Evolutionary conservation across 1,140 invertebrate genomes (phyloP).

Genomic region (Drosophila subobscura): DNA sequence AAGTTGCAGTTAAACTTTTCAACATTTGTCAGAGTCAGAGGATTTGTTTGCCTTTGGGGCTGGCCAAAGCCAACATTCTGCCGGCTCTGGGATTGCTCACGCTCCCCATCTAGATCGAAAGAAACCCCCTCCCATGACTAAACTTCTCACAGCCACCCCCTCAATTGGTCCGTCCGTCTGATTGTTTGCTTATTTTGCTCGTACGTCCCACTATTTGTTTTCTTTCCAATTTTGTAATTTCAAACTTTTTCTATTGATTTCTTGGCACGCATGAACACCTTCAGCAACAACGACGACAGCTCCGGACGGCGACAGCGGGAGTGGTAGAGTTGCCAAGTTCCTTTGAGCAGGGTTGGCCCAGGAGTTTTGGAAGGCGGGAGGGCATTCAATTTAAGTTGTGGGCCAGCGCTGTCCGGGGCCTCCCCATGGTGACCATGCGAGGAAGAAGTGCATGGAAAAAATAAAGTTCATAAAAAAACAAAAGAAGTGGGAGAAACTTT

Average conservation of each 20-base stretch:
- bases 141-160: slow-evolving; percentile 26
- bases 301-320: slow-evolving; percentile 38
- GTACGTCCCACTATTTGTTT: slow-evolving; percentile 75
- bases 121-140: slow-evolving; percentile 2
- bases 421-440: slow-evolving; percentile 69
- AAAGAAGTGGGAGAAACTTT: slow-evolving; percentile 55
- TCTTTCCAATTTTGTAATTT: slow-evolving; percentile 82
- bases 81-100: slow-evolving; percentile 33
- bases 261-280: slow-evolving; percentile 80
- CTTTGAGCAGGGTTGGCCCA: neutral
- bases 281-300: slow-evolving; percentile 72
- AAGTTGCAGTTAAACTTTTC: slow-evolving; percentile 79
- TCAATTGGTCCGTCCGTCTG: slow-evolving; percentile 41
- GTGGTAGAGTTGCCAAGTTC: slow-evolving; percentile 65
- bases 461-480: slow-evolving; percentile 38
- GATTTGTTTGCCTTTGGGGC: slow-evolving; percentile 77
- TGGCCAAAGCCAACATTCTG: slow-evolving; percentile 66
- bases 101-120: too few species aligned
- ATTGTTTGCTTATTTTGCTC: slow-evolving; percentile 61
- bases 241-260: slow-evolving; percentile 81
- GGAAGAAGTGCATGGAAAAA: slow-evolving; percentile 57
- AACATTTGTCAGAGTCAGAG: slow-evolving; percentile 79
- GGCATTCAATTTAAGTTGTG: slow-evolving; percentile 77
- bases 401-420: slow-evolving; percentile 21
- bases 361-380: neutral